Evolutionary conservation across 2,113 vertebrate genomes (phyloP).

Genomic region (Dicerorhinus sumatrensis): DNA sequence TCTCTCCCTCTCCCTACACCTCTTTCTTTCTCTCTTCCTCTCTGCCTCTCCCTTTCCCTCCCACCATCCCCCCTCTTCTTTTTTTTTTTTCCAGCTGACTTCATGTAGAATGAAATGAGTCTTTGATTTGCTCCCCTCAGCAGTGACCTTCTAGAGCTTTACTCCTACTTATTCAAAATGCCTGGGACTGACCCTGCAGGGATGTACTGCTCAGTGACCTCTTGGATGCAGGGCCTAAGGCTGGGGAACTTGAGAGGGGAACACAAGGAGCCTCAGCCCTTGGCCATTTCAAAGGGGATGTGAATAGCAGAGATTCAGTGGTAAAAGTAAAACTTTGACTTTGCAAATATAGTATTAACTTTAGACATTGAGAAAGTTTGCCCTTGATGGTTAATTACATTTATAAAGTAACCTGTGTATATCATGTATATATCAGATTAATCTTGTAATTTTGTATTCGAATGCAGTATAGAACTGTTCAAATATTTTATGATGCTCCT

Average conservation of each 20-base stretch:
- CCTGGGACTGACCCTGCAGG: neutral
- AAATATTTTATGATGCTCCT: neutral
- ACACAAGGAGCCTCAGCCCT: neutral
- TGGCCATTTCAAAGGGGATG: neutral
- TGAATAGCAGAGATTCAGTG: neutral
- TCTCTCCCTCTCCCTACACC: neutral
- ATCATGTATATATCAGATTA: neutral
- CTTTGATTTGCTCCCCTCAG: neutral
- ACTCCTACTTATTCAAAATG: neutral
- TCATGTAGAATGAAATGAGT: neutral
- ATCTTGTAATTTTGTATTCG: neutral
- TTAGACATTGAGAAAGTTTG: slow-evolving; percentile 44
- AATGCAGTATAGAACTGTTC: neutral
- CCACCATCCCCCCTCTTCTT: rapidly evolving
- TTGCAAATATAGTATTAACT: slow-evolving; percentile 35
- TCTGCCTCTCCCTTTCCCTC: too few species aligned
- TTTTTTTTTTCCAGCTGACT: neutral
- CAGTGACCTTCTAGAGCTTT: slow-evolving; percentile 18
- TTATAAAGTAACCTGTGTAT: neutral
- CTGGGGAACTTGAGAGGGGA: neutral
- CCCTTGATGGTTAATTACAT: neutral
- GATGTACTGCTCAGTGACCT: neutral
- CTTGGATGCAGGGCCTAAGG: neutral
- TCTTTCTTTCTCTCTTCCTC: too few species aligned
- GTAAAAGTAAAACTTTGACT: slow-evolving; percentile 45